Conservation (phyloP, 1,140 invertebrate genomes). For the Leptoteleia sp. region DNA sequence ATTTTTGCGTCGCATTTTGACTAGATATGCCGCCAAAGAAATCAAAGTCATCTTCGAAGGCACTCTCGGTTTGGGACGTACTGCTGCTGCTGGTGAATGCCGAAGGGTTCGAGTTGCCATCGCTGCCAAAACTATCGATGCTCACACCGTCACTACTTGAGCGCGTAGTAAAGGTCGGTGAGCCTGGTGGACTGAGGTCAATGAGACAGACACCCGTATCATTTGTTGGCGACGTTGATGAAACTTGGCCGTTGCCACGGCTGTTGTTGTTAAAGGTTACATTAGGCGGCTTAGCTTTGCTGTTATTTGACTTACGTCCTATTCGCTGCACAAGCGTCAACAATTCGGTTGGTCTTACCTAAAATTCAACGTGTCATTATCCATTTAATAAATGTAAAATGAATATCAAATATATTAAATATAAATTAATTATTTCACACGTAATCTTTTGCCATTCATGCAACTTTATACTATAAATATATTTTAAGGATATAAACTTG, state of each 20-base stretch:
- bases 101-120: slow-evolving; percentile 84
- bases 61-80: slow-evolving; percentile 87
- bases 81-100: slow-evolving; percentile 84
- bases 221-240: slow-evolving; percentile 9
- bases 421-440: too few relatives aligned
- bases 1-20: slow-evolving; percentile 59
- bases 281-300: slow-evolving; percentile 5
- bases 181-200: slow-evolving; percentile 84
- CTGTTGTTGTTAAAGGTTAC: slow-evolving; percentile 6
- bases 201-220: slow-evolving; percentile 67
- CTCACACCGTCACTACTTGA: slow-evolving; percentile 88
- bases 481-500: too few relatives aligned
- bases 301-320: slow-evolving; percentile 65
- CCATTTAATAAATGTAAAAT: too few relatives aligned
- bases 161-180: slow-evolving; percentile 87
- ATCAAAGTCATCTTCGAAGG: slow-evolving; percentile 89
- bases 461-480: too few relatives aligned
- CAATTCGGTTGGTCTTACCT: slow-evolving; percentile 76
- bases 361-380: too few relatives aligned
- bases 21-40: slow-evolving; percentile 77
- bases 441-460: too few relatives aligned
- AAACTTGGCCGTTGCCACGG: slow-evolving; percentile 16
- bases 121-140: slow-evolving; percentile 88
- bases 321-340: slow-evolving; percentile 73
- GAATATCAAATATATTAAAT: too few relatives aligned